Percentiles rank a stretch among this genome's conserved stretches.
phyloP scores from a whole-genome alignment of 2,113 vertebrate genomes.

The Eubucco bourcierii region DNA sequence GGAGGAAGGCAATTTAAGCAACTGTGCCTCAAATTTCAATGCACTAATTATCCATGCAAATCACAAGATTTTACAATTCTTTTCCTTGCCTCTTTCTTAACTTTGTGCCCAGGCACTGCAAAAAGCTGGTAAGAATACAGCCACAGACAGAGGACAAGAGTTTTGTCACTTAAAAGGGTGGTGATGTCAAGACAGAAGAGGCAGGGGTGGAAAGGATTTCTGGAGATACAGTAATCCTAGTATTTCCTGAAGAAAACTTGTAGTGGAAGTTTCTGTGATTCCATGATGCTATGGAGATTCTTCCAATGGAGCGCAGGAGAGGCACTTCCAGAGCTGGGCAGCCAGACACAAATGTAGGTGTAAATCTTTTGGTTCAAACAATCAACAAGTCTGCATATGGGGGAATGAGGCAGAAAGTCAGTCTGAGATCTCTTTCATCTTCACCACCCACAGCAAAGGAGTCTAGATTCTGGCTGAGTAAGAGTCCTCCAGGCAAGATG shows the following conservation, averaged over 20 bases:
- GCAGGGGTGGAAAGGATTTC: not conserved
- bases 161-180: not conserved
- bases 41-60: not conserved
- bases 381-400: not conserved
- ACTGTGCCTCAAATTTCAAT: not conserved
- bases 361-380: not conserved
- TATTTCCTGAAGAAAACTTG: not conserved
- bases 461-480: not conserved
- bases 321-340: not conserved
- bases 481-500: not conserved
- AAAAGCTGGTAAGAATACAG: not conserved
- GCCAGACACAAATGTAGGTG: accelerated
- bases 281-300: not conserved
- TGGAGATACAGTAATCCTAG: not conserved
- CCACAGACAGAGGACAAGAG: not conserved
- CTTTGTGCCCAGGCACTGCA: not conserved
- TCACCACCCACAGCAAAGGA: not conserved
- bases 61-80: not conserved
- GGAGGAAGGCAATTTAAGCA: not conserved
- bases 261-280: not conserved
- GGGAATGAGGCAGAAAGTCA: not conserved
- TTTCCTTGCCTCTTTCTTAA: not conserved
- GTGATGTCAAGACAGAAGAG: not conserved
- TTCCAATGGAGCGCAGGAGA: not conserved
- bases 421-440: not conserved